Conservation (phyloP, 2,888 invertebrate genomes). For the Melipona beecheii region DNA sequence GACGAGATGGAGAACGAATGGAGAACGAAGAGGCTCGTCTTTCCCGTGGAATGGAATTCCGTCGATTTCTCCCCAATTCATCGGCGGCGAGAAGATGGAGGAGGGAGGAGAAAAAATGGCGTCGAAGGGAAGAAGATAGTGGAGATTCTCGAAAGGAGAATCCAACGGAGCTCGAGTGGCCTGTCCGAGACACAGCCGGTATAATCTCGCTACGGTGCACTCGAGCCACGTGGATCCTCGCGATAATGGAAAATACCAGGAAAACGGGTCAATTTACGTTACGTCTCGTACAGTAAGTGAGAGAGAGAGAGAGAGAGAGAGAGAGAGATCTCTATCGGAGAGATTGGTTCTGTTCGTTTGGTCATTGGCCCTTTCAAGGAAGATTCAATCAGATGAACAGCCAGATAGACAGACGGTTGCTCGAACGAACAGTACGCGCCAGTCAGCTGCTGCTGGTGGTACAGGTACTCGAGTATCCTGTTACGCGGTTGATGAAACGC, state of each 20-base stretch:
- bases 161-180: constrained; percentile 32
- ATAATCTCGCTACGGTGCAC: constrained; percentile 47
- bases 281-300: constrained; percentile 45
- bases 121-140: neutral
- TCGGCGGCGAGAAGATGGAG: neutral
- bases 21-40: neutral
- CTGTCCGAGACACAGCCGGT: constrained; percentile 52
- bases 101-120: neutral
- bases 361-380: constrained; percentile 49
- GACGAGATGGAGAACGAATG: neutral
- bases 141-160: neutral
- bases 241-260: constrained; percentile 52
- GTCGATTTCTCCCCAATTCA: neutral
- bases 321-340: neutral
- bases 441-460: constrained; percentile 33
- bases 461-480: constrained; percentile 15
- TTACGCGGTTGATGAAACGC: constrained; percentile 49
- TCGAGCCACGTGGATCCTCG: constrained; percentile 39
- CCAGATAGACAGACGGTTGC: constrained; percentile 28
- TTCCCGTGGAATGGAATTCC: neutral
- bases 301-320: neutral
- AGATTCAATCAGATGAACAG: constrained; percentile 47
- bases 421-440: constrained; percentile 11
- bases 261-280: constrained; percentile 57
- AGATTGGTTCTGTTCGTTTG: constrained; percentile 52